Percentiles rank a stretch among this genome's conserved stretches.
phyloP scores from a whole-genome alignment of 2,797 vertebrate species.

The Chromobotia macracanthus region DNA sequence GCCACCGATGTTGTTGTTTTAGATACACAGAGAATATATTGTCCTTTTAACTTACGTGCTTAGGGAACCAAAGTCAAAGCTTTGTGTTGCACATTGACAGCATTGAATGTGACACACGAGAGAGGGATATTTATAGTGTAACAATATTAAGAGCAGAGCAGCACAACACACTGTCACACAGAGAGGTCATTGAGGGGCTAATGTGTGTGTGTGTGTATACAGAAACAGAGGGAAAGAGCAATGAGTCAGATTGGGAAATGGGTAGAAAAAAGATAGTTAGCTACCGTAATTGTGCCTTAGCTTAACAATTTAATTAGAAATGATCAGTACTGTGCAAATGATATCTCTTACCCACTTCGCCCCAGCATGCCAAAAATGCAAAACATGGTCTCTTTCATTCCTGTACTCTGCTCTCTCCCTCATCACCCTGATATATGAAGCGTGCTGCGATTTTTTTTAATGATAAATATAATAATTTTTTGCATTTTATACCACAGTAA shows the following conservation, averaged over 20 bases:
- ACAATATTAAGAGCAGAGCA: slow-evolving; percentile 42
- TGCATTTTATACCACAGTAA: slow-evolving; percentile 75
- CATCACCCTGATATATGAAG: slow-evolving; percentile 18
- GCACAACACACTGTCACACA: slow-evolving; percentile 48
- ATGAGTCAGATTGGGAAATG: slow-evolving; percentile 31
- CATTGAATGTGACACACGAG: slow-evolving; percentile 59
- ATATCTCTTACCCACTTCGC: not conserved
- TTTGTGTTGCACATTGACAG: slow-evolving; percentile 44
- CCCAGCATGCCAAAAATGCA: slow-evolving; percentile 19
- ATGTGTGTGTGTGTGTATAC: slow-evolving; percentile 39
- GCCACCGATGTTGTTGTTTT: not conserved
- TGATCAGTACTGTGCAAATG: slow-evolving; percentile 38
- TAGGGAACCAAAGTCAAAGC: slow-evolving; percentile 48
- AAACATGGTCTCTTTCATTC: not conserved
- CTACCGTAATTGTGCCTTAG: slow-evolving; percentile 24
- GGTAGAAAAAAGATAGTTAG: slow-evolving; percentile 17
- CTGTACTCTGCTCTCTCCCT: slow-evolving; percentile 1
- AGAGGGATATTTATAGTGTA: slow-evolving; percentile 63
- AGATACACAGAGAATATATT: slow-evolving; percentile 30
- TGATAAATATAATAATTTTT: too few relatives aligned
- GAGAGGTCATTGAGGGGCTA: slow-evolving; percentile 38
- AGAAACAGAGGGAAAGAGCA: slow-evolving; percentile 33
- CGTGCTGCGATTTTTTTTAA: too few relatives aligned
- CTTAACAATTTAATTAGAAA: slow-evolving; percentile 38
- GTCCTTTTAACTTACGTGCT: slow-evolving; percentile 34